Percentiles rank a stretch among this genome's conserved stretches.
These are phyloP conservation scores for Jordanella pulchra DNA, from an alignment of 2,797 vertebrate genomes.

Conservation along the genomic window DNA sequence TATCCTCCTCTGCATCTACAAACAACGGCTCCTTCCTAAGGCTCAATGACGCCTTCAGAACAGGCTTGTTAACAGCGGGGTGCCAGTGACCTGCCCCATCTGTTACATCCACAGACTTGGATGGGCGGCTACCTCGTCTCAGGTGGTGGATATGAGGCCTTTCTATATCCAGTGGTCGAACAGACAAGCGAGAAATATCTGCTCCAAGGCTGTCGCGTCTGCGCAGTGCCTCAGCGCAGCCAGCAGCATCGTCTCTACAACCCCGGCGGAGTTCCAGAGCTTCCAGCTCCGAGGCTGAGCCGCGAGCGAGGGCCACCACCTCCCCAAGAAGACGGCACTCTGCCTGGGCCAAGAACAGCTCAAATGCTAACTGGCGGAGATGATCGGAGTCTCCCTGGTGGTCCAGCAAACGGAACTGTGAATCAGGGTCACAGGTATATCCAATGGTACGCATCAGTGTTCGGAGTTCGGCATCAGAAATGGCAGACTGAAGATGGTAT, in stretches of 20 bases:
- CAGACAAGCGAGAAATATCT: conserved; percentile 84
- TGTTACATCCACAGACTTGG: conserved; percentile 92
- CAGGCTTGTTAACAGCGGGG: conserved; percentile 85
- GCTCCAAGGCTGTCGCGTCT: conserved; percentile 86
- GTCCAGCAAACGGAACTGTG: conserved; percentile 79
- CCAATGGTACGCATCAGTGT: conserved; percentile 91
- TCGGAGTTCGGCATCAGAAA: conserved; percentile 88
- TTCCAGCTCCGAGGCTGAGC: conserved; percentile 89
- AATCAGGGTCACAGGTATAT: conserved; percentile 88
- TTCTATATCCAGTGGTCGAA: conserved; percentile 88
- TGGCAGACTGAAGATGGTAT: conserved; percentile 92
- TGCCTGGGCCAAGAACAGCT: conserved; percentile 93
- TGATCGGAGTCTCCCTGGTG: conserved; percentile 71
- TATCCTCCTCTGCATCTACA: conserved; percentile 87
- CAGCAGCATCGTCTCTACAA: conserved; percentile 86
- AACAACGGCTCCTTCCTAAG: conserved; percentile 90
- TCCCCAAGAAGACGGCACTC: conserved; percentile 94
- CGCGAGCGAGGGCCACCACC: conserved; percentile 90
- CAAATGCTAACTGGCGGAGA: conserved; percentile 87
- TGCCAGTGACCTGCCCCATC: conserved; percentile 95
- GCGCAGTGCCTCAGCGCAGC: conserved; percentile 89
- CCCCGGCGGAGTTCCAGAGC: conserved; percentile 86
- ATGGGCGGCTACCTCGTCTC: conserved; percentile 91
- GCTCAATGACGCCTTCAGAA: conserved; percentile 89
- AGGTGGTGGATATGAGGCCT: conserved; percentile 88